Evolutionary conservation across 2,888 invertebrate genomes (phyloP), one percentile per base, ranked within the genome.

Genomic region (Drosophila nr. perissopoda): DNA sequence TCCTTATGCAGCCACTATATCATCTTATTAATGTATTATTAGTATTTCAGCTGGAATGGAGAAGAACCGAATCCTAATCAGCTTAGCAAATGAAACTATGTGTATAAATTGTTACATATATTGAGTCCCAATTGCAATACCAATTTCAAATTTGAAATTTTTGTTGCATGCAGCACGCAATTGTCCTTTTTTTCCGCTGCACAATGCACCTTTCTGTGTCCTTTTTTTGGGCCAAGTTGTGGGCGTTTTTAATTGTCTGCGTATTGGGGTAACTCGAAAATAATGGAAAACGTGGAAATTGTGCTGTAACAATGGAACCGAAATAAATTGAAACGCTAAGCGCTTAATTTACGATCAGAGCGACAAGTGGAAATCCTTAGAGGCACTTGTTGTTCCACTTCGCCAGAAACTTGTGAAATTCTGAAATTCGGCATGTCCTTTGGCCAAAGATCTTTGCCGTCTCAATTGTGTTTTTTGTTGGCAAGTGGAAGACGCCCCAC

Each of bases 231-330:
- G 27, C 31, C 53, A 54, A 33, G 27, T 64, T 52, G 89, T 81
- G 72, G 84, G 84, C 83, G 84, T 88, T 81, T 46, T 82, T 78
- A 74, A 71, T 72, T 80, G 68, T 72, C 64, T 46, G 57, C 31
- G 54, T 13, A 60, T 62, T 63, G 42, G 54, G 33, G 46, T 56
- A 60, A 56, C 58, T 53, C 51, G 21, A 54, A 71, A 49, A n/a
- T 52, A 53, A 42, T 52, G 52, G 60, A 60, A 66, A 52, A 58
- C 59, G 66, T 62, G 61, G 25, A 65, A 70, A 71, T 62, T 67
- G 76, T 75, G 53, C 21, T 18, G 16, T 8, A 38, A 18, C 36
- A 38, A 46, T 29, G 36, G 8, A 7, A 33, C 25, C 3, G 21
- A 21, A 53, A 42, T 27, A 51, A 46, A 25, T 46, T 46, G 21